Conservation (phyloP, 2,888 invertebrate genomes). For the Colostygia pectinataria region DNA sequence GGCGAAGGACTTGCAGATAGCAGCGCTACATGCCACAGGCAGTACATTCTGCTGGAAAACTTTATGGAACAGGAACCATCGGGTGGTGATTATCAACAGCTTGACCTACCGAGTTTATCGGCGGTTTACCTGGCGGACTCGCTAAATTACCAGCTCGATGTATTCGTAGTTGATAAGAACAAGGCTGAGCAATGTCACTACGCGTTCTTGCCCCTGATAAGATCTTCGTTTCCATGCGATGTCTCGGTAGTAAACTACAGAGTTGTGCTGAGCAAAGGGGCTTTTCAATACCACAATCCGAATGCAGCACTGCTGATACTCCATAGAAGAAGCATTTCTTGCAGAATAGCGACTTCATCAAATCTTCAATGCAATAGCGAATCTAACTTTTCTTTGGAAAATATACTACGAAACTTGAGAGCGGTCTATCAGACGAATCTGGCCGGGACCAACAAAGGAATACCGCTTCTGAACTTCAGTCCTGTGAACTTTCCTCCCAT, state of each 20-base stretch:
- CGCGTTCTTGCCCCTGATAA: slow-evolving; percentile 61
- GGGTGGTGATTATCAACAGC: slow-evolving; percentile 13
- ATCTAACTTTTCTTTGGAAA: slow-evolving; percentile 50
- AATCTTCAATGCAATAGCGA: slow-evolving; percentile 53
- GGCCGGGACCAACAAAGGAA: slow-evolving; percentile 61
- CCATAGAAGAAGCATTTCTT: slow-evolving; percentile 61
- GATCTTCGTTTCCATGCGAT: slow-evolving; percentile 67
- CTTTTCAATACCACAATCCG: slow-evolving; percentile 37
- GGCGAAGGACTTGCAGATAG: slow-evolving; percentile 97
- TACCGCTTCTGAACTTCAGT: slow-evolving; percentile 45
- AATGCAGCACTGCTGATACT: slow-evolving; percentile 57
- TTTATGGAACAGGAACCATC: slow-evolving; percentile 36
- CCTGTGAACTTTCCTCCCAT: slow-evolving; percentile 59
- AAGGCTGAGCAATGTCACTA: slow-evolving; percentile 51
- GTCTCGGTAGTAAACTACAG: slow-evolving; percentile 63
- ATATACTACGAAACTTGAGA: slow-evolving; percentile 55
- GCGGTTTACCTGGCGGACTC: slow-evolving; percentile 55
- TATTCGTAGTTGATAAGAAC: slow-evolving; percentile 58
- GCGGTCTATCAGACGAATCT: slow-evolving; percentile 63
- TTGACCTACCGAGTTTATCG: slow-evolving; percentile 55
- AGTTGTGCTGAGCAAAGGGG: slow-evolving; percentile 42
- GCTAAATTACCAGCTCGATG: slow-evolving; percentile 56
- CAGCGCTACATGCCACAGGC: slow-evolving; percentile 82
- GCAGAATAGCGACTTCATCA: slow-evolving; percentile 44
- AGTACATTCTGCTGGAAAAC: slow-evolving; percentile 65